These are phyloP conservation scores for Eriocheir sinensis DNA, from an alignment of 1,140 invertebrate genomes.

Conservation along the genomic window DNA sequence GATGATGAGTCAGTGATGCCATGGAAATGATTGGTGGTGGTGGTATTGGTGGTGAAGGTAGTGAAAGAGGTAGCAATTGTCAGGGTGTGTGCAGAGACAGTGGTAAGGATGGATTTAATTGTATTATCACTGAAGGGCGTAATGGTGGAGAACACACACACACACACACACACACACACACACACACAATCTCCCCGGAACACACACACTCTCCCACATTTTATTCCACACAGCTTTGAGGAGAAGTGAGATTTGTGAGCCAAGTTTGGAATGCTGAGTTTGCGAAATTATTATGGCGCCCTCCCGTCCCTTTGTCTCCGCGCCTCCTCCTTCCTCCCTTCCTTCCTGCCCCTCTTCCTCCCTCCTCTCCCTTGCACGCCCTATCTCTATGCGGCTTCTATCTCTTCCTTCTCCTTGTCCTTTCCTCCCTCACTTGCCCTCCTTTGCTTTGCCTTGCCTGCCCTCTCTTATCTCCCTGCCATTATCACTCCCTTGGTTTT, in stretches of 20 bases:
- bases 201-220: background rate
- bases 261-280: background rate
- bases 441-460: background rate
- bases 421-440: conserved; percentile 7
- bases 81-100: too few relatives aligned
- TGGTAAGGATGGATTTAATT: background rate
- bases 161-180: too few relatives aligned
- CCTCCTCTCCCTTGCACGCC: background rate
- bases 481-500: conserved; percentile 26
- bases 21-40: background rate
- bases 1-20: too few relatives aligned
- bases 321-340: too few relatives aligned
- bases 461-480: background rate
- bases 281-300: background rate
- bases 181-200: too few relatives aligned
- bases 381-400: background rate
- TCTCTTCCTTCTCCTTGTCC: background rate
- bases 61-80: background rate
- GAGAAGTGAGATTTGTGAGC: background rate
- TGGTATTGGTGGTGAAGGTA: background rate
- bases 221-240: background rate
- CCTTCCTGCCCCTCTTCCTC: too few relatives aligned
- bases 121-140: background rate
- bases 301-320: background rate
- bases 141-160: too few relatives aligned